A percentile compares a stretch with the other conserved stretches of the same genome.
Evolutionary conservation across 2,113 vertebrate species (phyloP).

Genomic region (Leucoraja erinaceus): DNA sequence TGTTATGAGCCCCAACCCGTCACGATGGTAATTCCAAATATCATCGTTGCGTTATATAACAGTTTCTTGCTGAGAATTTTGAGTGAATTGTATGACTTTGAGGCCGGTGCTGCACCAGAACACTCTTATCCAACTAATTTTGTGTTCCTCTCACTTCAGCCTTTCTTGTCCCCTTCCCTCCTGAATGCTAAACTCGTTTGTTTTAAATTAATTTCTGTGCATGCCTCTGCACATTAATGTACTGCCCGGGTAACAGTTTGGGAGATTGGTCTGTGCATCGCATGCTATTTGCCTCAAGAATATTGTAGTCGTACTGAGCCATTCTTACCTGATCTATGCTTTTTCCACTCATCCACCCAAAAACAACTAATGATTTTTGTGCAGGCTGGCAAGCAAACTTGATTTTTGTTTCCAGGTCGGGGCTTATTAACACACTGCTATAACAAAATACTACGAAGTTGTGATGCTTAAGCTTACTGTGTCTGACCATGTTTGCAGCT

Average conservation of each 20-base stretch:
- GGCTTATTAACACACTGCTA: background rate
- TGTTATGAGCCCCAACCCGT: background rate
- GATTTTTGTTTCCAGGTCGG: background rate
- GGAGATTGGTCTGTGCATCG: background rate
- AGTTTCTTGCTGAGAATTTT: background rate
- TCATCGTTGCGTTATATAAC: background rate
- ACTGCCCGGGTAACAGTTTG: background rate
- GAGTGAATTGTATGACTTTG: background rate
- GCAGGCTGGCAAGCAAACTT: background rate
- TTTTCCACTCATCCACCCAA: background rate
- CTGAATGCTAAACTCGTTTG: background rate
- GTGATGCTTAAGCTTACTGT: background rate
- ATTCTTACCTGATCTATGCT: background rate
- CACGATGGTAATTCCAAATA: background rate
- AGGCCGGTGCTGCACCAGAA: background rate
- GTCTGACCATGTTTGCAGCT: background rate
- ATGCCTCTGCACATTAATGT: background rate
- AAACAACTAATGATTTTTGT: background rate
- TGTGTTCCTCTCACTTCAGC: background rate
- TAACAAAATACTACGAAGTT: background rate
- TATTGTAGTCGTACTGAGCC: background rate
- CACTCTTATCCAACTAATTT: background rate
- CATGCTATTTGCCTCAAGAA: background rate
- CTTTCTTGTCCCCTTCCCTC: background rate
- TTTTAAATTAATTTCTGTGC: background rate